phyloP scores from a whole-genome alignment of 2,113 vertebrate species.

The Mus musculus region DNA sequence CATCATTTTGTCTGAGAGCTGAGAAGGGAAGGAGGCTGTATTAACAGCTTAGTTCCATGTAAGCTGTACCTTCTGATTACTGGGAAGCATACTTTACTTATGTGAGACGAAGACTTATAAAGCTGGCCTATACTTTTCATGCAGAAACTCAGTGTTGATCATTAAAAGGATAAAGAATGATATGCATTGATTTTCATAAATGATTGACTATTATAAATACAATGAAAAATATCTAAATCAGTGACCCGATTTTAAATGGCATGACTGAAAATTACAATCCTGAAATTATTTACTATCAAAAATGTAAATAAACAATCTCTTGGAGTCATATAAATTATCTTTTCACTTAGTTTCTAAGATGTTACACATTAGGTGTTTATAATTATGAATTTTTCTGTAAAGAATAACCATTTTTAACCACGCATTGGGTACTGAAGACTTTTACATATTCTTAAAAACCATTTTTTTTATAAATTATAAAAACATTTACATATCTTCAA shows the following conservation, averaged over 20 bases:
- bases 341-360: neutral
- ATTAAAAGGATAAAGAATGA: neutral
- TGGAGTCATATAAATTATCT: neutral
- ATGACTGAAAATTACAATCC: neutral
- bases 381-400: neutral
- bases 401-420: neutral
- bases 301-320: neutral
- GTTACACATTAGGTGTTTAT: neutral
- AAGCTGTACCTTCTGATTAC: neutral
- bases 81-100: neutral
- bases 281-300: neutral
- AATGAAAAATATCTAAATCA: conserved; percentile 44
- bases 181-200: conserved; percentile 7
- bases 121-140: neutral
- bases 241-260: neutral
- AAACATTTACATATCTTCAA: neutral
- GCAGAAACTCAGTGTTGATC: neutral
- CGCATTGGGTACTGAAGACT: neutral
- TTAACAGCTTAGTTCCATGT: neutral
- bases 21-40: neutral
- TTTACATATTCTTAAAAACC: neutral
- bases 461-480: neutral
- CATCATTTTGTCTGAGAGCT: neutral
- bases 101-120: neutral
- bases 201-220: neutral